Evolutionary conservation across 2,797 vertebrate genomes (phyloP).

Genomic region (Brachymystax lenok): DNA sequence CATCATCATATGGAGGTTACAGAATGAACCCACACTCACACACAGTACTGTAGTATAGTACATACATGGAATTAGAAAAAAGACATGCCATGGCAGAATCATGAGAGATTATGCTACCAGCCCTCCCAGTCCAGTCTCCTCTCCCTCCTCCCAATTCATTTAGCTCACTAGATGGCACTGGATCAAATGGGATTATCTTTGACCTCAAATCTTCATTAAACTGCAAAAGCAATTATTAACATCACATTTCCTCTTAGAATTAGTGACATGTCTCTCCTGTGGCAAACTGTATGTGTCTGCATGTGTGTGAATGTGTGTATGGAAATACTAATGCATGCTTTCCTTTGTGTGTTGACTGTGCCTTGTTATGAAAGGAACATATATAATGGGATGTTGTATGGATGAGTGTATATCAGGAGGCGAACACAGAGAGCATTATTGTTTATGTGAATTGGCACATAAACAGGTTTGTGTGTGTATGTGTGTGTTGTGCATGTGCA

Average conservation of each 20-base stretch:
- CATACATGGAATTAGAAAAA: neutral
- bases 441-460: neutral
- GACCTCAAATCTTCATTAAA: slow-evolving; percentile 46
- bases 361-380: slow-evolving; percentile 13
- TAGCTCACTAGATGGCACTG: slow-evolving; percentile 34
- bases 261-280: slow-evolving; percentile 19
- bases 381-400: neutral
- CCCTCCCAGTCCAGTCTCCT: slow-evolving; percentile 1
- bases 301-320: slow-evolving; percentile 30
- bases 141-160: slow-evolving; percentile 32
- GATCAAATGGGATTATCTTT: slow-evolving; percentile 44
- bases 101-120: neutral
- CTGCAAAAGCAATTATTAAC: slow-evolving; percentile 31
- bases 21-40: neutral
- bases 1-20: neutral
- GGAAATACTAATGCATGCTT: neutral
- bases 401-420: slow-evolving; percentile 21
- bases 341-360: slow-evolving; percentile 18
- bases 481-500: slow-evolving; percentile 42
- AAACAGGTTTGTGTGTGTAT: slow-evolving; percentile 7
- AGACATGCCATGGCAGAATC: neutral
- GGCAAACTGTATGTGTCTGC: slow-evolving; percentile 30
- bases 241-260: slow-evolving; percentile 20
- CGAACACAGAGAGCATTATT: neutral
- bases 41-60: neutral